Conservation (phyloP, 1,140 invertebrate species). For the Nymphalis io region DNA sequence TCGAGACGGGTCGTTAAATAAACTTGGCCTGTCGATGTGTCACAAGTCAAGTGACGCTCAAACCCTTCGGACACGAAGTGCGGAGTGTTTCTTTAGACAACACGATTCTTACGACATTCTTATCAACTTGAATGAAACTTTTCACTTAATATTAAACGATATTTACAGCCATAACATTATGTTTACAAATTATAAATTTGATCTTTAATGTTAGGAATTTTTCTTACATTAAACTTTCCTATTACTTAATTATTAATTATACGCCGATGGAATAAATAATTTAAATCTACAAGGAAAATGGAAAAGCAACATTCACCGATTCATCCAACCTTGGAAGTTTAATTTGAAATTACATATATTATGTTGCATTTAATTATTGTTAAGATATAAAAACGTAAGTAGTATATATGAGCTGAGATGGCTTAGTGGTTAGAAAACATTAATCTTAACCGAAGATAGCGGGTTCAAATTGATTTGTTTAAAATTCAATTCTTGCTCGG, state of each 20-base stretch:
- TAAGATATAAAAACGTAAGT: no score
- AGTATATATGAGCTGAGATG: no score
- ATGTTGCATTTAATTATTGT: no score
- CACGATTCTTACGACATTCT: slow-evolving; percentile 40
- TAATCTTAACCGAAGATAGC: no score
- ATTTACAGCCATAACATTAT: neutral
- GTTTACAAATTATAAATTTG: no score
- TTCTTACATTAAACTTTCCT: slow-evolving; percentile 4
- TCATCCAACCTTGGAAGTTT: slow-evolving; percentile 57
- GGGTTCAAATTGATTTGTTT: no score
- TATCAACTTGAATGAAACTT: slow-evolving; percentile 18
- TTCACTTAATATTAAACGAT: slow-evolving; percentile 7
- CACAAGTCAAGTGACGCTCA: slow-evolving; percentile 76
- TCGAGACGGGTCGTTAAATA: slow-evolving; percentile 65
- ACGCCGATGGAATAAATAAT: slow-evolving; percentile 18
- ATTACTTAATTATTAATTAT: slow-evolving; percentile 15
- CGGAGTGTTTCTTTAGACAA: slow-evolving; percentile 47
- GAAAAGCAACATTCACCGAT: slow-evolving; percentile 66
- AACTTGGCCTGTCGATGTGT: slow-evolving; percentile 78
- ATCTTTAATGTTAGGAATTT: neutral
- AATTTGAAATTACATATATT: slow-evolving; percentile 45
- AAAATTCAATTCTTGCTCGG: no score
- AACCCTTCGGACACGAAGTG: slow-evolving; percentile 48
- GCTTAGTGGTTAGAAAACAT: no score
- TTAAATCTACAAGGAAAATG: slow-evolving; percentile 52